Evolutionary conservation across 2,888 invertebrate species (phyloP).

Genomic region (Steinernema scapterisci): DNA sequence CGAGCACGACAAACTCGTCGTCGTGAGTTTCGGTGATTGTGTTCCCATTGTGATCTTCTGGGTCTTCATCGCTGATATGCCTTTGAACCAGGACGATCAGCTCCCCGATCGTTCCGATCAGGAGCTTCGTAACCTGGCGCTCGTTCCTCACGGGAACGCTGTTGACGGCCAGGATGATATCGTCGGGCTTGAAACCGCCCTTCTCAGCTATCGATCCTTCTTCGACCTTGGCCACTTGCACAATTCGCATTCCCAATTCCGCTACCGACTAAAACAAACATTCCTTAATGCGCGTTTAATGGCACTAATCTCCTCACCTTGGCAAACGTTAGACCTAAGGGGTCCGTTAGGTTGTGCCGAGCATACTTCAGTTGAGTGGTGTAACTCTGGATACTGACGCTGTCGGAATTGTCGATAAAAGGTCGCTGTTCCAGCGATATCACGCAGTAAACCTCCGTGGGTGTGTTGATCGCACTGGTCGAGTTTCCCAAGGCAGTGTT

Average conservation of each 20-base stretch:
- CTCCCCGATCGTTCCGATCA: slow-evolving; percentile 60
- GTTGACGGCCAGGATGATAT: slow-evolving; percentile 61
- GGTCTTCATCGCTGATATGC: slow-evolving; percentile 9
- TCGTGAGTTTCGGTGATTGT: not conserved
- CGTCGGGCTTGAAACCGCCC: slow-evolving; percentile 57
- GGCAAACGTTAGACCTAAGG: slow-evolving; percentile 55
- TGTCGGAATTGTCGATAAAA: slow-evolving; percentile 39
- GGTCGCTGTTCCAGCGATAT: slow-evolving; percentile 49
- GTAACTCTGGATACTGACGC: slow-evolving; percentile 48
- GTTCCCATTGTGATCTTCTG: not conserved
- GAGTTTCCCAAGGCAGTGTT: slow-evolving; percentile 49
- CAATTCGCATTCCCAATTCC: slow-evolving; percentile 43
- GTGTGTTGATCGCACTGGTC: slow-evolving; percentile 41
- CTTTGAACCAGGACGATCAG: slow-evolving; percentile 61
- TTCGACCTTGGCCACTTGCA: slow-evolving; percentile 51
- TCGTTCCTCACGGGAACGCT: slow-evolving; percentile 62
- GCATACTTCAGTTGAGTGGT: slow-evolving; percentile 57
- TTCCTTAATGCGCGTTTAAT: not conserved
- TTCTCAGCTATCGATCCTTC: slow-evolving; percentile 58
- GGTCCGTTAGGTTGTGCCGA: slow-evolving; percentile 50
- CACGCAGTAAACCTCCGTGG: slow-evolving; percentile 56
- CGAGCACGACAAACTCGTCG: slow-evolving; percentile 4
- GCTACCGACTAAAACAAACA: slow-evolving; percentile 25
- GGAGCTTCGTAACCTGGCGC: slow-evolving; percentile 58
- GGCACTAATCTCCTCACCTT: slow-evolving; percentile 34